phyloP scores from a whole-genome alignment of 2,113 vertebrate genomes.

The Centropus unirufus region DNA sequence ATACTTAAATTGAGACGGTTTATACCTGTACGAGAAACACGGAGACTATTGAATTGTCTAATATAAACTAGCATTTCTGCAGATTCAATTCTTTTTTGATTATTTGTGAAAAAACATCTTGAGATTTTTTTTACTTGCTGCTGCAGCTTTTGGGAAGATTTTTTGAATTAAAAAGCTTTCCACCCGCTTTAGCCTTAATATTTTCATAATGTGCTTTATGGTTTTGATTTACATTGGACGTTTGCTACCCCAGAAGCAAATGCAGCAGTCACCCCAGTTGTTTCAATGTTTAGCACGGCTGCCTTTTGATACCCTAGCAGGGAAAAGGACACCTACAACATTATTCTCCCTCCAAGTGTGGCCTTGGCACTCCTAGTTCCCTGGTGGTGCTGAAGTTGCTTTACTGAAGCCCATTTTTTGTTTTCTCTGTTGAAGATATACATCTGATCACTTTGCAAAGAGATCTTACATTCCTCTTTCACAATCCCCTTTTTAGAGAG shows the following conservation, averaged over 20 bases:
- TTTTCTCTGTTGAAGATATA: background rate
- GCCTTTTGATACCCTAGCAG: background rate
- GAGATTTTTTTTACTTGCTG: background rate
- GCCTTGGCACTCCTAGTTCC: background rate
- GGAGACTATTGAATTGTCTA: background rate
- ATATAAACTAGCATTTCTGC: background rate
- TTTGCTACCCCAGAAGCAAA: background rate
- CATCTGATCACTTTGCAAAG: background rate
- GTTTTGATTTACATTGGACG: background rate
- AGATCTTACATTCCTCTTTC: background rate
- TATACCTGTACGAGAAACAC: background rate
- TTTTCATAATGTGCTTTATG: background rate
- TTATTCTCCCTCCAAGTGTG: background rate
- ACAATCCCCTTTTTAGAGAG: background rate
- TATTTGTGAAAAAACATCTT: background rate
- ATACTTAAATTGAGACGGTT: constrained; percentile 11
- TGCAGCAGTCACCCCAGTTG: background rate
- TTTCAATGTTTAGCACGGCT: background rate
- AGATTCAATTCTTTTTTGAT: background rate
- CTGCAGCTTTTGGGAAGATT: background rate
- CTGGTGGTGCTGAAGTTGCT: background rate
- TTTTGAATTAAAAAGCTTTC: background rate
- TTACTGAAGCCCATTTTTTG: background rate
- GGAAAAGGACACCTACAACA: background rate
- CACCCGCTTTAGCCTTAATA: background rate